phyloP scores from a whole-genome alignment of 2,113 vertebrate species.

The Oostethus manadensis region DNA sequence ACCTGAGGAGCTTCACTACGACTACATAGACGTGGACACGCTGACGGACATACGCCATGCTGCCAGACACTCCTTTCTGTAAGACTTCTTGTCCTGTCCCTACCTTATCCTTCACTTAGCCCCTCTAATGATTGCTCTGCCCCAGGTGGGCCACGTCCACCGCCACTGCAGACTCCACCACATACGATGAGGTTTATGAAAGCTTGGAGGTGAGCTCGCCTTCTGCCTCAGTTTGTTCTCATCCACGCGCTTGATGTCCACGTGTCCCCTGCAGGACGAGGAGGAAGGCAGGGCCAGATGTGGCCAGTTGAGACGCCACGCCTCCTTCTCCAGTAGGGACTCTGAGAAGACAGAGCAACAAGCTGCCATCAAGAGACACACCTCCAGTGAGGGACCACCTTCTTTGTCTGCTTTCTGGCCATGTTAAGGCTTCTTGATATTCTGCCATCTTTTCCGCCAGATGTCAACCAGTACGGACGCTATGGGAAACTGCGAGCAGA shows the following conservation, averaged over 20 bases:
- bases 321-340: slow-evolving; percentile 88
- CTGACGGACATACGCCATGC: slow-evolving; percentile 89
- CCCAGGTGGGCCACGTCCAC: slow-evolving; percentile 81
- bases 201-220: slow-evolving; percentile 78
- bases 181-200: slow-evolving; percentile 92
- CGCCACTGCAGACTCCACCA: slow-evolving; percentile 61
- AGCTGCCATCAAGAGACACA: slow-evolving; percentile 84
- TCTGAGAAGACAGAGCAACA: slow-evolving; percentile 80
- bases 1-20: slow-evolving; percentile 91
- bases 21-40: slow-evolving; percentile 96
- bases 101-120: background rate
- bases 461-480: slow-evolving; percentile 84
- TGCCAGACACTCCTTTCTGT: slow-evolving; percentile 94
- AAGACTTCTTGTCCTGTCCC: slow-evolving; percentile 52
- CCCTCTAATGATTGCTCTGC: slow-evolving; percentile 3
- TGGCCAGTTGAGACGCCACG: slow-evolving; percentile 80
- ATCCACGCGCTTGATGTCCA: background rate
- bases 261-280: slow-evolving; percentile 48
- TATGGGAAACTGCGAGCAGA: slow-evolving; percentile 95
- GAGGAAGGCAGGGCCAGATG: slow-evolving; percentile 50
- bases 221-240: background rate
- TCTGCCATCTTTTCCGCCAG: slow-evolving; percentile 50
- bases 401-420: background rate
- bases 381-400: slow-evolving; percentile 79
- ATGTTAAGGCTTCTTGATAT: background rate